A percentile compares a stretch with the other conserved stretches of the same genome.
Evolutionary conservation across 2,113 vertebrate genomes (phyloP).

Genomic region (Neotoma lepida): DNA sequence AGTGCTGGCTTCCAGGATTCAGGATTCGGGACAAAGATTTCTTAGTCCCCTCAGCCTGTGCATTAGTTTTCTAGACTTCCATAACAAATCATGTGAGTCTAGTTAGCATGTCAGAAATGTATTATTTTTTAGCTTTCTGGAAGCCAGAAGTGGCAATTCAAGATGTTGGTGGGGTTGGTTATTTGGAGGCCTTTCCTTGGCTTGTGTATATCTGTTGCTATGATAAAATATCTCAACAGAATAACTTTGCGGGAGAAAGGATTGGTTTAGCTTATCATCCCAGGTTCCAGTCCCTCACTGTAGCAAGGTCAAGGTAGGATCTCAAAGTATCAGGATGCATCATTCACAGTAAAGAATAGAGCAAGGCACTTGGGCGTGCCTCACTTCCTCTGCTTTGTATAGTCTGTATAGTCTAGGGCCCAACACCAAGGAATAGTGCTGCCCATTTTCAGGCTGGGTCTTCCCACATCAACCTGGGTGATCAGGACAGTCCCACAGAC

Average conservation of each 20-base stretch:
- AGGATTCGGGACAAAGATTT: not conserved
- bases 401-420: not conserved
- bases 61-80: not conserved
- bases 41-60: not conserved
- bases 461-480: not conserved
- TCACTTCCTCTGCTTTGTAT: not conserved
- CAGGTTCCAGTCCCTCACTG: not conserved
- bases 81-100: not conserved
- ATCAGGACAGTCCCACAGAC: not conserved
- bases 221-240: not conserved
- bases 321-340: not conserved
- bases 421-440: not conserved
- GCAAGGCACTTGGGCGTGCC: not conserved
- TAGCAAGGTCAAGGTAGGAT: not conserved
- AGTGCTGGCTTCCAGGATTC: not conserved
- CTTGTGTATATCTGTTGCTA: no score
- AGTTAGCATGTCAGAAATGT: not conserved
- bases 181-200: not conserved
- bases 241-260: not conserved
- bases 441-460: not conserved
- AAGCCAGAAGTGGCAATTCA: not conserved
- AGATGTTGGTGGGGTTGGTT: not conserved
- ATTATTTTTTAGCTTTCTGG: not conserved
- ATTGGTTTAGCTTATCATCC: not conserved
- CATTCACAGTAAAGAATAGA: not conserved